Evolutionary conservation across 2,797 vertebrate species (phyloP).

Genomic region (Cossypha polioptera): DNA sequence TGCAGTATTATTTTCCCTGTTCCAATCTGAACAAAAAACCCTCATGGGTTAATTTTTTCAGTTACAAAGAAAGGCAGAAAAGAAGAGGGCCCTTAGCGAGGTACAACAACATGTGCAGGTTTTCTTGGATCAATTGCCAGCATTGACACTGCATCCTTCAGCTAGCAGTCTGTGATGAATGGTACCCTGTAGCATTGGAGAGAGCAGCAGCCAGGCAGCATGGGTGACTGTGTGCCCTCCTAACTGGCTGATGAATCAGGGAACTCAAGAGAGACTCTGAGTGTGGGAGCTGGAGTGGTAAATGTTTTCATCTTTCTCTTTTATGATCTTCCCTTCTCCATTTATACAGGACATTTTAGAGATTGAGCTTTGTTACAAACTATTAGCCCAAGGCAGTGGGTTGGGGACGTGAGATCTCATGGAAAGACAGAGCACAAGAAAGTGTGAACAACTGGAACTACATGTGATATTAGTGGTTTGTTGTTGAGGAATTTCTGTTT

Average conservation of each 20-base stretch:
- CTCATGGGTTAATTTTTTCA: background rate
- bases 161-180: conserved; percentile 54
- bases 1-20: background rate
- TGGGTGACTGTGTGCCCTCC: conserved; percentile 29
- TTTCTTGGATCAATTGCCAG: conserved; percentile 51
- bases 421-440: conserved; percentile 61
- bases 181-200: conserved; percentile 41
- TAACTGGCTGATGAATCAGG: conserved; percentile 63
- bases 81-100: background rate
- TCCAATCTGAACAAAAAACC: background rate
- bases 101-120: conserved; percentile 3
- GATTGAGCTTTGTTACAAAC: conserved; percentile 73
- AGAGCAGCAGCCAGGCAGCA: conserved; percentile 23
- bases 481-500: conserved; percentile 54
- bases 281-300: background rate
- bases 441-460: conserved; percentile 65
- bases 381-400: conserved; percentile 73
- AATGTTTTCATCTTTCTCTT: conserved; percentile 75
- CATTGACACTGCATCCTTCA: conserved; percentile 39
- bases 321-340: conserved; percentile 70
- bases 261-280: background rate
- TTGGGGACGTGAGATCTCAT: conserved; percentile 61
- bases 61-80: background rate
- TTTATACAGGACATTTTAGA: conserved; percentile 72
- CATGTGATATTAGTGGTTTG: conserved; percentile 48